A percentile compares a stretch with the other conserved stretches of the same genome.
Evolutionary conservation across 2,113 vertebrate genomes (phyloP).

Genomic region (Clarias batrachus): DNA sequence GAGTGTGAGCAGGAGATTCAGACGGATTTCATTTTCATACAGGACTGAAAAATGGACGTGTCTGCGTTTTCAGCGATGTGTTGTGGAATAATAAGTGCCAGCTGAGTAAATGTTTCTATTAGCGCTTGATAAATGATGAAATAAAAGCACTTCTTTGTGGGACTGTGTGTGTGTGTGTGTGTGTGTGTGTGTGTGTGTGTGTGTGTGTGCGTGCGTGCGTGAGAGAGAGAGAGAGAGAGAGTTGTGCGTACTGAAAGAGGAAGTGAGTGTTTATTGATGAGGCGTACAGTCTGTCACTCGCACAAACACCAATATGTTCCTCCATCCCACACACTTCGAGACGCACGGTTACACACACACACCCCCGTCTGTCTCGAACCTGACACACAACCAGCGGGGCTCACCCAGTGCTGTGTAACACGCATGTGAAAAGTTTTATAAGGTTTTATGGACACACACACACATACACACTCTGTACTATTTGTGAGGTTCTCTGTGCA

Average conservation of each 20-base stretch:
- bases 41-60: neutral
- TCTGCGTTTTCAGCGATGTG: slow-evolving; percentile 4
- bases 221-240: neutral
- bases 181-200: slow-evolving; percentile 11
- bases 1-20: neutral
- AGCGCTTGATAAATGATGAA: slow-evolving; percentile 24
- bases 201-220: neutral
- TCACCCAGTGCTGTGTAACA: neutral
- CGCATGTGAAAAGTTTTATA: neutral
- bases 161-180: neutral
- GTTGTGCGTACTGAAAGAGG: neutral
- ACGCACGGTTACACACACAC: neutral
- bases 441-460: neutral
- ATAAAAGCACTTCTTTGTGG: neutral
- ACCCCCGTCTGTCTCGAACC: neutral
- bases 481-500: too few species aligned
- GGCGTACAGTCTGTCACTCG: neutral
- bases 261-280: slow-evolving; percentile 19
- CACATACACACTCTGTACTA: neutral
- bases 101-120: slow-evolving; percentile 29
- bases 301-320: slow-evolving; percentile 20
- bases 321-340: slow-evolving; percentile 20
- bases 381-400: neutral
- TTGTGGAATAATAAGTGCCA: slow-evolving; percentile 19
- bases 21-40: slow-evolving; percentile 5